Evolutionary conservation across 2,113 vertebrate species (phyloP), one percentile per base, ranked within the genome.

Genomic region (Ophthalmolycus amberensis): DNA sequence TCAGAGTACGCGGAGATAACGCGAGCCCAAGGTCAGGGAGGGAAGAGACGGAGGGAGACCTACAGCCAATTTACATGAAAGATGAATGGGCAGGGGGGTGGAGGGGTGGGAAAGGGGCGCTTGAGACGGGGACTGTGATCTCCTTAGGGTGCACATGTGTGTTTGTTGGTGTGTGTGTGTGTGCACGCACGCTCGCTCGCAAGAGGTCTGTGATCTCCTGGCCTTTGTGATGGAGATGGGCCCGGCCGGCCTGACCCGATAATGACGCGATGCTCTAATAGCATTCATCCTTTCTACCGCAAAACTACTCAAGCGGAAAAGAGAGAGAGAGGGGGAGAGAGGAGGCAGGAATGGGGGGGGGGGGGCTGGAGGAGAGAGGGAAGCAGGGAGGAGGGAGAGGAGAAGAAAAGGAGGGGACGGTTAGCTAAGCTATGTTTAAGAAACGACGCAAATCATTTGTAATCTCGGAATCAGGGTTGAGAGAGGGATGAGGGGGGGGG

Each of bases 191-290:
- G 56, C 0, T 37, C 4, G 71, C 60, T 60, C 16, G 85, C 77
- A 62, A 89, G 70, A 91, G 92, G 92, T 89, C 91, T 92, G 91
- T 92, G 92, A 94, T 95, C 93, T 94, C 93, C 87, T 91, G 90
- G 92, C 89, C 92, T 94, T 95, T 94, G 89, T 95, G 93, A 95
- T 95, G 94, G 94, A 95, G 94, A 95, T 92, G 90, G 90, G 76
- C 83, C 84, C 86, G 75, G 74, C 91, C 86, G 91, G 84, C 88
- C 91, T 88, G 90, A 92, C 91, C 90, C 80, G 94, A 94, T 95
- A 95, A 95, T 94, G 92, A 95, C 91, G 90, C 89, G 88, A 91
- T 78, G 85, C 89, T 88, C 91, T 93, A 93, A 93, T 94, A 94
- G 92, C 94, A 94, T 94, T 95, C 92, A 94, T 92, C 90, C 93